Evolutionary conservation across 35 echinoderm and acorn worm species (phyloP), one percentile per base, ranked within the genome.

Genomic region (Chiridota heheva): DNA sequence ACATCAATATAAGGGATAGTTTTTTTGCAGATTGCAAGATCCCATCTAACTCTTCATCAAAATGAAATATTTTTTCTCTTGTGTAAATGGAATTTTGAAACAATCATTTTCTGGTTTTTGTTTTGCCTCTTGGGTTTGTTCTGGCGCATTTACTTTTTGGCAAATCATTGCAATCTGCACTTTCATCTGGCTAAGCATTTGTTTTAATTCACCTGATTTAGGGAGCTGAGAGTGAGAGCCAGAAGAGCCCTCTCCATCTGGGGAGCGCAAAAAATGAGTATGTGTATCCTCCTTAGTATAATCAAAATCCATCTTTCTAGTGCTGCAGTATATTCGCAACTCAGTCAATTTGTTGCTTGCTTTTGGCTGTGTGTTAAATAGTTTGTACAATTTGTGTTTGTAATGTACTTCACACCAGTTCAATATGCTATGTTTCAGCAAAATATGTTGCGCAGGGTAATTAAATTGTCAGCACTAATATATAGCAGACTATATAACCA

Each of bases 41-140:
- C 6, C 30, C 3, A 38, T 69, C 65, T 69, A 69, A 30, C 41
- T 69, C 65, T 69, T 69, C 27, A 15, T 69, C 65, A 68, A 68
- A 5, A 68, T 68, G 10, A 69, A 69, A 69, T 69, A 31, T 74
- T 51, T 30, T 30, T 44, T 30, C 51, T 12, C 41, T 20, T 27
- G 13, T 30, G 7, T 17, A 22, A 38, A 35, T 15, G 65, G 33
- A 2, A 38, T 69, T 28, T 30, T 33, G 41, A 31, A 69, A 69
- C 15, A 15, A 4, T 69, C 65, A 31, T 69, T 38, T 36, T 69
- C 1, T 38, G 41, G 41, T 4, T 28, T 69, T 69, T 38, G 65
- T 69, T 69, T 69, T 35, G 65, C 35, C 41, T 31, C 7, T 4
- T 69, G 7, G 36, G 6, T 38, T 69, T 36, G 32, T 30, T 22